Percentiles rank a stretch among this genome's conserved stretches.
phyloP scores from a whole-genome alignment of 2,888 invertebrate genomes.

The Brassicogethes aeneus region DNA sequence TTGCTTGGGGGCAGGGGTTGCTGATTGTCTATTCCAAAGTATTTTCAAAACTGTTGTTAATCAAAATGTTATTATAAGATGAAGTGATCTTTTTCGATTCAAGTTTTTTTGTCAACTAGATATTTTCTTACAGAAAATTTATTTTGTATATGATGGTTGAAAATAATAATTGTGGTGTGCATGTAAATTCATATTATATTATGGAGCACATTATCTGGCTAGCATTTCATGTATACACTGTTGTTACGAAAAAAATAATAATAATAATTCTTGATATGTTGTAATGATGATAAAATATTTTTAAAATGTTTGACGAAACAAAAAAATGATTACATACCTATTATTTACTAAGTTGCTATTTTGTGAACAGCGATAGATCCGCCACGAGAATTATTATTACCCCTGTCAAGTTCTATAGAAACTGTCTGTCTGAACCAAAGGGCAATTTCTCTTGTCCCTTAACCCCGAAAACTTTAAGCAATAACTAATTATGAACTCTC shows the following conservation, averaged over 20 bases:
- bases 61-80: constrained; percentile 35
- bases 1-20: too few relatives aligned
- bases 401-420: too few relatives aligned
- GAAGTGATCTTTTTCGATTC: constrained; percentile 23
- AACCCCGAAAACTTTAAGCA: too few relatives aligned
- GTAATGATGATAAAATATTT: constrained; percentile 40
- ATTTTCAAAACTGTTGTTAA: constrained; percentile 40
- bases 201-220: constrained; percentile 44
- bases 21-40: constrained; percentile 25
- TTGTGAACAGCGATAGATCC: too few relatives aligned
- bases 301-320: constrained; percentile 27
- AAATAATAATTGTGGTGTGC: constrained; percentile 22
- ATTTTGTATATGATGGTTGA: constrained; percentile 38
- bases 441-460: too few relatives aligned
- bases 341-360: too few relatives aligned
- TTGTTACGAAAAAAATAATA: constrained; percentile 40
- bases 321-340: too few relatives aligned
- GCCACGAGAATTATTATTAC: too few relatives aligned
- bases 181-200: constrained; percentile 27
- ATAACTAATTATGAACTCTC: too few relatives aligned
- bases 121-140: constrained; percentile 36
- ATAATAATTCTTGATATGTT: constrained; percentile 36
- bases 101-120: constrained; percentile 33
- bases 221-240: constrained; percentile 44
- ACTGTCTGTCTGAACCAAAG: too few relatives aligned